These are phyloP conservation scores for Penaeus vannamei DNA, from an alignment of 1,140 invertebrate genomes.

Conservation along the genomic window DNA sequence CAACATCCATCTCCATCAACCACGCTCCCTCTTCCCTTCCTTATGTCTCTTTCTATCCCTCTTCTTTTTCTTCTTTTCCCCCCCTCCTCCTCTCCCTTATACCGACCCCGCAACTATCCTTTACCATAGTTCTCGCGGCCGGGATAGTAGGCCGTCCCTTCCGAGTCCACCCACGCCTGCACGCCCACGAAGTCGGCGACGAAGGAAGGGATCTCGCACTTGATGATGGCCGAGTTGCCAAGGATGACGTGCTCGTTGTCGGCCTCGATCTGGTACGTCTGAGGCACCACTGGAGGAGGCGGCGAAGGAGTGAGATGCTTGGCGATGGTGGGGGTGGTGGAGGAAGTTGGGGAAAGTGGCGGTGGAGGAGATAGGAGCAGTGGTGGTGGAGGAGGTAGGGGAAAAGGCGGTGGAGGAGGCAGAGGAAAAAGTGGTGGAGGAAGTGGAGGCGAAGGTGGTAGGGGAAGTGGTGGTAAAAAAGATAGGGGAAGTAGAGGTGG, in stretches of 20 bases:
- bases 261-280: constrained; percentile 70
- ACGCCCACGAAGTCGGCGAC: constrained; percentile 93
- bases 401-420: background rate
- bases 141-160: constrained; percentile 78
- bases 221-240: constrained; percentile 72
- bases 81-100: no score
- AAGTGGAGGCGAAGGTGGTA: background rate
- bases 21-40: no score
- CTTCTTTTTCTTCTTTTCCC: no score
- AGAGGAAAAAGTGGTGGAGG: background rate
- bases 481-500: background rate
- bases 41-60: no score
- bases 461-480: background rate
- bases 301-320: background rate
- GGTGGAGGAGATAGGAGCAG: background rate
- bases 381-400: background rate
- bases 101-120: background rate
- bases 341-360: background rate
- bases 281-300: constrained; percentile 65
- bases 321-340: background rate
- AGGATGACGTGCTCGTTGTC: constrained; percentile 79
- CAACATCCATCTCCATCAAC: no score
- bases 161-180: constrained; percentile 88
- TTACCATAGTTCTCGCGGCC: background rate
- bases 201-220: constrained; percentile 72